Base-by-base conservation (phyloP, 2,113 vertebrate genomes). In the Chaetodon auriga region DNA sequence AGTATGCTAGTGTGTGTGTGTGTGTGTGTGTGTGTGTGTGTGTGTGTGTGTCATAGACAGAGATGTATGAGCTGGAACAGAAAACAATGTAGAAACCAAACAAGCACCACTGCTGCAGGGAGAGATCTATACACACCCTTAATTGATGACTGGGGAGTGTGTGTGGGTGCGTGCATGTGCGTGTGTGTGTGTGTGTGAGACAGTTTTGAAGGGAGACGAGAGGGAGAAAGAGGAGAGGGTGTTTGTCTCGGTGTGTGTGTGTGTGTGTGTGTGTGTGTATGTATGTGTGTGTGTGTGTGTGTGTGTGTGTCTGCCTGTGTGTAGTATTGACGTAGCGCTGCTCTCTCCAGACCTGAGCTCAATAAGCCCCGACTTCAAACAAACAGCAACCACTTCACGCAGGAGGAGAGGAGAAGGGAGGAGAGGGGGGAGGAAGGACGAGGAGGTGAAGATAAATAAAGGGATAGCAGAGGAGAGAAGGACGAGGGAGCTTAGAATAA, bases 31-130 rank as follows among this genome's bases (percentile, higher is more conserved):
- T 54, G 49, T 69, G 36, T 66, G 21, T 70, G 30, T 23, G 3
- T 75, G 18, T 79, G 46, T 83, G 54, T 51, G 58, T 76, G 70
- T 88, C 85, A 82, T 25, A 76, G 86, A 90, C 85, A 89, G 87
- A 92, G 84, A 91, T 86, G 82, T 88, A 88, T 78, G 90, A 88
- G 87, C 81, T 87, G 90, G 64, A 93, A 86, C 85, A 83, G 81
- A 90, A 93, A 93, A 90, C 89, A 85, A 90, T 89, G 89, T 89
- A 88, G 87, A 91, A 89, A 87, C 86, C 80, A 86, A 90, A 87
- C 85, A 86, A 90, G 83, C 87, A 68, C 45, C 38, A 25, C 81
- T 72, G 88, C 90, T 91, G 87, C 90, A 90, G 87, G 88, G 81
- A 78, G 80, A 87, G 89, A 91, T 88, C 87, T 53, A 87, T 87